Evolutionary conservation across 2,888 invertebrate genomes (phyloP).

Genomic region (Criorhina ranunculi): DNA sequence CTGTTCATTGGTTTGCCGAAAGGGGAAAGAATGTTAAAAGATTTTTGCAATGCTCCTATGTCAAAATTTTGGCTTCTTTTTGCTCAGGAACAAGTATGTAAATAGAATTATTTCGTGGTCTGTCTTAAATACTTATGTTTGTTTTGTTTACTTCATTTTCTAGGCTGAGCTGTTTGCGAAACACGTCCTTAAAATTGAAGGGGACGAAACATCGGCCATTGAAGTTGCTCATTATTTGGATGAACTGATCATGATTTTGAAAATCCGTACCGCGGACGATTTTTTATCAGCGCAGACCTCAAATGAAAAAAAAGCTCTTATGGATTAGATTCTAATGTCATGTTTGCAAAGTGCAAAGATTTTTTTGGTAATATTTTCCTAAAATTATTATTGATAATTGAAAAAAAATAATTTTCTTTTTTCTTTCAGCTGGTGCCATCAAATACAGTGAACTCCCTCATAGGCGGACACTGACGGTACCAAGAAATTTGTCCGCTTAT

Average conservation of each 20-base stretch:
- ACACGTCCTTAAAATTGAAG: constrained; percentile 16
- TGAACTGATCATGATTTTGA: constrained; percentile 16
- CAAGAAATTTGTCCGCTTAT: no score
- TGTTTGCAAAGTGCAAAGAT: constrained; percentile 37
- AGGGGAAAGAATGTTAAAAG: not conserved
- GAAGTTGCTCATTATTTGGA: constrained; percentile 28
- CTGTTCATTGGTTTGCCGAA: not conserved
- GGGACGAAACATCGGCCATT: constrained; percentile 23
- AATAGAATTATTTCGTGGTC: constrained; percentile 10
- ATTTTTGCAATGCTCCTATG: no score
- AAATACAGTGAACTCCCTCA: no score
- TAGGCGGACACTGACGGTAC: no score
- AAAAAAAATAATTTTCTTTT: no score
- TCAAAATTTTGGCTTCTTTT: constrained; percentile 6
- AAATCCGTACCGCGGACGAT: constrained; percentile 23
- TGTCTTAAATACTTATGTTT: constrained; percentile 18
- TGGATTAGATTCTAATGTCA: constrained; percentile 24
- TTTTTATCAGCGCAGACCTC: no score
- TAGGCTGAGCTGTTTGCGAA: constrained; percentile 27
- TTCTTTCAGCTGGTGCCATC: no score
- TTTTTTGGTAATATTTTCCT: no score
- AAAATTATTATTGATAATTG: no score
- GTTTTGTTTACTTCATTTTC: constrained; percentile 22
- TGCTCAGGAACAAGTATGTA: constrained; percentile 5
- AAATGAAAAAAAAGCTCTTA: constrained; percentile 23